A percentile compares a stretch with the other conserved stretches of the same genome.
Conservation (phyloP, 1,140 invertebrate species). For the Sinonovacula constricta region DNA sequence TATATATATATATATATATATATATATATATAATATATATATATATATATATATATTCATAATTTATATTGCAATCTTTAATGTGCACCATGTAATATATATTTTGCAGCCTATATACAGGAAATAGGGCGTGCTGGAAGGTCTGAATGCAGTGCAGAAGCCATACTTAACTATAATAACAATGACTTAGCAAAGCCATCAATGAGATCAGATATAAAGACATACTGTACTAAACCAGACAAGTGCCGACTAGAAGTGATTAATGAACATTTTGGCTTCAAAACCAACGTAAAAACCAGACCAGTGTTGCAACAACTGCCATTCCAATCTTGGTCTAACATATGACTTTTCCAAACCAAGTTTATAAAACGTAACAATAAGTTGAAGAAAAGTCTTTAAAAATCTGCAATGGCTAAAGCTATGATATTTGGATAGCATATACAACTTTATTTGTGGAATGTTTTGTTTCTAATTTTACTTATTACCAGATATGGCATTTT, state of each 20-base stretch:
- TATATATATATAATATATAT: too few relatives aligned
- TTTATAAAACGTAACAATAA: too few relatives aligned
- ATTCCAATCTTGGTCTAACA: background rate
- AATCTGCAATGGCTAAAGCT: too few relatives aligned
- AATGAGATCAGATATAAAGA: slow-evolving; percentile 15
- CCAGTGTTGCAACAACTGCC: slow-evolving; percentile 18
- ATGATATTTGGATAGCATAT: too few relatives aligned
- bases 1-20: background rate
- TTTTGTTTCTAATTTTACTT: too few relatives aligned
- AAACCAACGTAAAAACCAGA: background rate
- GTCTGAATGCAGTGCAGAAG: background rate
- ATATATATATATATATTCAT: background rate
- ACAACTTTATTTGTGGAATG: too few relatives aligned
- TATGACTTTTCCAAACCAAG: slow-evolving; percentile 18
- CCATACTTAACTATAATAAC: slow-evolving; percentile 22
- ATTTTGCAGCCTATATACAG: slow-evolving; percentile 35
- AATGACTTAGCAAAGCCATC: background rate
- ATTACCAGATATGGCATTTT: too few relatives aligned
- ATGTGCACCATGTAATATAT: background rate
- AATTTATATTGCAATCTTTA: background rate
- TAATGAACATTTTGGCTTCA: slow-evolving; percentile 31
- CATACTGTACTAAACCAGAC: slow-evolving; percentile 1
- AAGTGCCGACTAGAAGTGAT: background rate
- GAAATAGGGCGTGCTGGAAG: slow-evolving; percentile 27
- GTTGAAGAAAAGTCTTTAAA: too few relatives aligned